Conservation (phyloP, 2,888 invertebrate genomes). For the Lochmaea capreae region DNA sequence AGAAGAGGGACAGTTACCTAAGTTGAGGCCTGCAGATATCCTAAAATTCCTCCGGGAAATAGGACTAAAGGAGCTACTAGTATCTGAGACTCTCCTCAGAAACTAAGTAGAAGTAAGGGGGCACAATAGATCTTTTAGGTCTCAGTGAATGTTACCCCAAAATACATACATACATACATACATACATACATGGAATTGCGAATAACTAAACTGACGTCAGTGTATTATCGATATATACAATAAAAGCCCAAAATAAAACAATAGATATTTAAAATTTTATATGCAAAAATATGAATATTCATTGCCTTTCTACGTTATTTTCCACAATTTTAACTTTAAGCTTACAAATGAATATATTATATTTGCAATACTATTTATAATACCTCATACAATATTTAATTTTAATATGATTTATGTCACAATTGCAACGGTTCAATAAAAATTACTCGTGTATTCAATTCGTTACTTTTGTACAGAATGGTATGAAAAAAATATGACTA, state of each 20-base stretch:
- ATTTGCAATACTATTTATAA: no score
- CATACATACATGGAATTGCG: no score
- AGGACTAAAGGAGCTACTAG: no score
- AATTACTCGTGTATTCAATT: not conserved
- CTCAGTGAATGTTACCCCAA: no score
- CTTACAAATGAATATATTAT: not conserved
- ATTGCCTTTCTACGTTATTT: conserved; percentile 12
- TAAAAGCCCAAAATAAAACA: conserved; percentile 3
- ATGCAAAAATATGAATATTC: conserved; percentile 15
- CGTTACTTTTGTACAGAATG: not conserved
- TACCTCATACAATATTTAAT: not conserved
- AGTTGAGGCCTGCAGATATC: no score
- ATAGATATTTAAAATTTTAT: conserved; percentile 7
- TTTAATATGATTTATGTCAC: not conserved
- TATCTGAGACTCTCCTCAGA: no score
- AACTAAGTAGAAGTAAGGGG: no score
- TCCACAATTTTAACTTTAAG: not conserved
- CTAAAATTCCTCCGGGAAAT: no score
- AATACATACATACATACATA: no score
- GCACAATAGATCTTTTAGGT: no score
- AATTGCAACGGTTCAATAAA: not conserved
- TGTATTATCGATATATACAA: not conserved
- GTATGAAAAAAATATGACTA: not conserved
- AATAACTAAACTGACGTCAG: no score
- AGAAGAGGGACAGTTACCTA: no score